These are phyloP conservation scores for Picathartes gymnocephalus DNA, from an alignment of 2,113 vertebrate species.

Conservation along the genomic window DNA sequence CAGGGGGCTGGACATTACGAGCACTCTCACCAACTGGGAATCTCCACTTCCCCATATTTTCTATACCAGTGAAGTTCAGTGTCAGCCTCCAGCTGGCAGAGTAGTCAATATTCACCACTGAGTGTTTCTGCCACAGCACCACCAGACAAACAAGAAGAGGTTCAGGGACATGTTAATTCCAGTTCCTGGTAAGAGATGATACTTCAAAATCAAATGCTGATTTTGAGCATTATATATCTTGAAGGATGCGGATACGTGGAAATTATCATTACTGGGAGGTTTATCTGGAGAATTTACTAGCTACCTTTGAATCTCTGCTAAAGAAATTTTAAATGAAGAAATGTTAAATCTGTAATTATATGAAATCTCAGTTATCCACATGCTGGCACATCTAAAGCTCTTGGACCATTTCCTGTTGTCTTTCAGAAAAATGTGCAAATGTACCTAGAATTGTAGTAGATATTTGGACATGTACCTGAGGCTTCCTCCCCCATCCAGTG, in stretches of 20 bases:
- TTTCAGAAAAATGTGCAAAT: neutral
- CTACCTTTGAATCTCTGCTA: neutral
- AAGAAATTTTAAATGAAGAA: neutral
- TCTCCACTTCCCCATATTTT: neutral
- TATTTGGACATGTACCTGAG: neutral
- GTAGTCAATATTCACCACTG: neutral
- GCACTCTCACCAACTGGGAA: neutral
- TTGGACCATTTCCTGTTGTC: neutral
- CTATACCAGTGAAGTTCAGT: accelerated
- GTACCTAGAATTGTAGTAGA: neutral
- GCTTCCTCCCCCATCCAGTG: neutral
- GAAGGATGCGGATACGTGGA: neutral
- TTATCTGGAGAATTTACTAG: neutral
- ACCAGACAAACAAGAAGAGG: neutral
- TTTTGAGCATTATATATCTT: neutral
- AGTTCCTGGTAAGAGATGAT: neutral
- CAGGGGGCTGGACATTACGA: neutral
- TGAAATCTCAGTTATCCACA: neutral
- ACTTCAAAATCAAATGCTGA: neutral
- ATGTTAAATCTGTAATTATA: neutral
- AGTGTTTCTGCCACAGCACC: neutral
- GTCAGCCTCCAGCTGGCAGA: neutral
- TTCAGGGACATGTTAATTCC: neutral
- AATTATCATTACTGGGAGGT: neutral
- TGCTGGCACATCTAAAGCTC: neutral